Base-by-base conservation (phyloP, 2,888 invertebrate species). In the Spialia ferax region DNA sequence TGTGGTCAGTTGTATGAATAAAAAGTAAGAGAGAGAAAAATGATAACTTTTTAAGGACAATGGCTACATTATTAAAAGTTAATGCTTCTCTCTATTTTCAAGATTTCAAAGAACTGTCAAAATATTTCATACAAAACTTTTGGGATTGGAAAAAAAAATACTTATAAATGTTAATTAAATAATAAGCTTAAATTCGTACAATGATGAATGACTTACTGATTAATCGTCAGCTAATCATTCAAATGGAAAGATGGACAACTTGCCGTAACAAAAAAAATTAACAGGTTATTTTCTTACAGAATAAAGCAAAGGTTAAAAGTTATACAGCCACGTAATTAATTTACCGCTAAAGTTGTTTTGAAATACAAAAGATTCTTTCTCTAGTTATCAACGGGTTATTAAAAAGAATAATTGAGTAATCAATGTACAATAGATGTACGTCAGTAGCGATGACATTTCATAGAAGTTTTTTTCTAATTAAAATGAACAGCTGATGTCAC, bases 321-420 rank as follows among this genome's bases (percentile, higher is more conserved):
- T 57, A 50, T 62, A 55, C 60, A 63, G 59, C 50, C 45, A 50
- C 45, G 38, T 62, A 50, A 62, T 55, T 22, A 57, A 63, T 59
- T 29, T 35, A 26, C 38, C 42, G n/a, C 20, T 55, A 63, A 56
- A 29, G 20, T n/a, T 52, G 52, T 32, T 50, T 50, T 26, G 29
- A 50, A 50, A 52, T 62, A 62, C 62, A 62, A 61, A 29, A 26
- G 23, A n/a, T 13, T 50, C 48, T 57, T 57, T 56, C 22, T 57
- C 22, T 35, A 64, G n/a, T 56, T 57, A 35, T 64, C 57, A 64
- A 48, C 48, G 23, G 3, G 48, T 48, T 64, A 48, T 35, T 56
- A 20, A n/a, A 56, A 18, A 52, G 54, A 64, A 64, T 64, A 32
- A 57, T 50, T 57, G 50, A 50, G 64, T 57, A 57, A 50, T 64